phyloP scores from a whole-genome alignment of 2,888 invertebrate genomes.

The Apodemia duryi region DNA sequence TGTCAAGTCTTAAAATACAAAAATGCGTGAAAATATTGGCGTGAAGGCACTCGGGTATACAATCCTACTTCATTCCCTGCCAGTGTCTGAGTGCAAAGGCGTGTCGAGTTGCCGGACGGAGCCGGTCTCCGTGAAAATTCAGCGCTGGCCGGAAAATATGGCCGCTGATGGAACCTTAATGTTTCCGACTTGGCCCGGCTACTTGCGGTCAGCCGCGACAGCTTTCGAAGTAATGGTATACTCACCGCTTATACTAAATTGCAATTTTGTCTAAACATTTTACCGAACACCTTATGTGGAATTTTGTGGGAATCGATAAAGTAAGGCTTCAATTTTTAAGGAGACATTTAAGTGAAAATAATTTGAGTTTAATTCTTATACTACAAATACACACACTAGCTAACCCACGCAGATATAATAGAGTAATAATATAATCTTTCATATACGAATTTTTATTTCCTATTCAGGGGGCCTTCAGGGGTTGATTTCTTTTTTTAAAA shows the following conservation, averaged over 20 bases:
- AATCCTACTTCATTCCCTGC: constrained; percentile 60
- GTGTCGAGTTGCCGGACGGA: constrained; percentile 62
- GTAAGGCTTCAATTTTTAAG: no score
- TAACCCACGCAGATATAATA: no score
- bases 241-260: constrained; percentile 44
- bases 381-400: no score
- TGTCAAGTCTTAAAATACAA: constrained; percentile 32
- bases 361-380: no score
- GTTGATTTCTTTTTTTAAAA: no score
- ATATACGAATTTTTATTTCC: no score
- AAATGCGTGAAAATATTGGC: constrained; percentile 59
- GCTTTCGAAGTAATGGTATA: constrained; percentile 45
- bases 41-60: constrained; percentile 53
- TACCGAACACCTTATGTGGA: neutral
- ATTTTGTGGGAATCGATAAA: neutral
- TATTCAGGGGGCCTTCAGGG: no score
- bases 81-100: constrained; percentile 74
- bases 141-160: constrained; percentile 64
- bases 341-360: no score
- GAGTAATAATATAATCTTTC: no score
- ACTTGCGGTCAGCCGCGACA: constrained; percentile 58
- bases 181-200: constrained; percentile 68
- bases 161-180: constrained; percentile 74
- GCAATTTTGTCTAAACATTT: constrained; percentile 26
- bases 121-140: constrained; percentile 64